These are phyloP conservation scores for Euspilapteryx auroguttella DNA, from an alignment of 2,888 invertebrate species.

Conservation along the genomic window DNA sequence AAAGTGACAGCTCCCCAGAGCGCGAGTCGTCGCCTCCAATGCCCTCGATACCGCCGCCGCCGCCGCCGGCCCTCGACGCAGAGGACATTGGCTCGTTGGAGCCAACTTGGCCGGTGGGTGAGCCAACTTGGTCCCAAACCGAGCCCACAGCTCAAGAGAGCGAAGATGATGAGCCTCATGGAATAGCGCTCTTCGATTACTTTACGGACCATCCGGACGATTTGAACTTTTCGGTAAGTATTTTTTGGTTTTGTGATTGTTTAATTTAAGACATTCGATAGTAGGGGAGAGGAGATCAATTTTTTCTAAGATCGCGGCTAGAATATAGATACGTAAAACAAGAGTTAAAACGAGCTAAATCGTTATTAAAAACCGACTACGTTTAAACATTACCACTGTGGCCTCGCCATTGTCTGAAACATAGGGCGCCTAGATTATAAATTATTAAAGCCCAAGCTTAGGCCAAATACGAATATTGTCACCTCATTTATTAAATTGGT, in stretches of 20 bases:
- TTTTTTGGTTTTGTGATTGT: constrained; percentile 3
- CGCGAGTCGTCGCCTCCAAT: constrained; percentile 71
- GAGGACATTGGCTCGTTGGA: constrained; percentile 25
- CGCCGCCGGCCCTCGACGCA: constrained; percentile 62
- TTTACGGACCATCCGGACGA: constrained; percentile 75
- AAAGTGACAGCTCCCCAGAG: constrained; percentile 26
- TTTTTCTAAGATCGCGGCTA: too few relatives aligned
- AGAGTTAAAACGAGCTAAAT: too few relatives aligned
- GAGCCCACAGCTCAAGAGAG: constrained; percentile 9
- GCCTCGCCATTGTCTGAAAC: too few relatives aligned
- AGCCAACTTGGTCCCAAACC: constrained; percentile 9
- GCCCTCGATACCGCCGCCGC: constrained; percentile 78
- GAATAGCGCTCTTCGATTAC: constrained; percentile 79
- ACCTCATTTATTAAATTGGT: too few relatives aligned
- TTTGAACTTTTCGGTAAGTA: constrained; percentile 75
- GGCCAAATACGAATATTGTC: too few relatives aligned
- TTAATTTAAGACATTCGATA: too few relatives aligned
- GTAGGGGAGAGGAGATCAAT: too few relatives aligned
- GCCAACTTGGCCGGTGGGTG: constrained; percentile 12
- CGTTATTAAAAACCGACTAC: too few relatives aligned
- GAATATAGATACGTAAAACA: too few relatives aligned
- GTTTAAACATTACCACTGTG: too few relatives aligned
- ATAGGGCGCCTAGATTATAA: too few relatives aligned
- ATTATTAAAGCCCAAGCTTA: too few relatives aligned
- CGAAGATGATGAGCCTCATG: constrained; percentile 64